Conservation (phyloP, 2,113 vertebrate genomes). For the Callocephalon fimbriatum region DNA sequence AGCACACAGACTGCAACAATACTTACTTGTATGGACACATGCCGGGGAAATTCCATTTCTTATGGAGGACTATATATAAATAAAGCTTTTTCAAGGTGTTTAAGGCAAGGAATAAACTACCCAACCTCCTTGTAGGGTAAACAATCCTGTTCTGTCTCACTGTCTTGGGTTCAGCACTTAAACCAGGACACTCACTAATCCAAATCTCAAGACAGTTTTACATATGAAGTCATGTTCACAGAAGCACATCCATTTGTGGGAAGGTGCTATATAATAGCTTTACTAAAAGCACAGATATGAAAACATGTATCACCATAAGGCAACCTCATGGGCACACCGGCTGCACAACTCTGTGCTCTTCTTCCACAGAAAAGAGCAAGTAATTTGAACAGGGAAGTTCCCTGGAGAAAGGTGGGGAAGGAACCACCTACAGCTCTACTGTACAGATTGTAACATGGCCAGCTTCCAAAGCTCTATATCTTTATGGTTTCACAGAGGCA, state of each 20-base stretch:
- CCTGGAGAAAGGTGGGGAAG: background rate
- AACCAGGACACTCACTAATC: background rate
- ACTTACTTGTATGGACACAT: background rate
- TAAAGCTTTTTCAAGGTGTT: background rate
- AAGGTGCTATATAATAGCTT: accelerated
- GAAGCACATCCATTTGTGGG: background rate
- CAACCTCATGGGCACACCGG: background rate
- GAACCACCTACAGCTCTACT: accelerated
- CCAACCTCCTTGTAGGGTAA: background rate
- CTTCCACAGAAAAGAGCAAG: background rate
- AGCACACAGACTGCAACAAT: background rate
- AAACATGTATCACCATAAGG: background rate
- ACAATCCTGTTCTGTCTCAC: background rate
- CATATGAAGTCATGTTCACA: background rate
- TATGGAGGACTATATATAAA: background rate
- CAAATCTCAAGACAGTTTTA: background rate
- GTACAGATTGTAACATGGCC: accelerated
- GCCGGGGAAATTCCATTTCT: background rate
- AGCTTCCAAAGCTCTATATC: background rate
- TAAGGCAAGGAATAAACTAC: background rate
- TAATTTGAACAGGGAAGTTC: background rate
- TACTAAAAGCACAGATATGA: background rate
- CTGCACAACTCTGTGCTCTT: accelerated
- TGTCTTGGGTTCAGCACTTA: background rate
- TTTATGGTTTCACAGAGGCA: background rate